Conservation (phyloP, 2,888 invertebrate species). For the Chymomyza amoena region DNA sequence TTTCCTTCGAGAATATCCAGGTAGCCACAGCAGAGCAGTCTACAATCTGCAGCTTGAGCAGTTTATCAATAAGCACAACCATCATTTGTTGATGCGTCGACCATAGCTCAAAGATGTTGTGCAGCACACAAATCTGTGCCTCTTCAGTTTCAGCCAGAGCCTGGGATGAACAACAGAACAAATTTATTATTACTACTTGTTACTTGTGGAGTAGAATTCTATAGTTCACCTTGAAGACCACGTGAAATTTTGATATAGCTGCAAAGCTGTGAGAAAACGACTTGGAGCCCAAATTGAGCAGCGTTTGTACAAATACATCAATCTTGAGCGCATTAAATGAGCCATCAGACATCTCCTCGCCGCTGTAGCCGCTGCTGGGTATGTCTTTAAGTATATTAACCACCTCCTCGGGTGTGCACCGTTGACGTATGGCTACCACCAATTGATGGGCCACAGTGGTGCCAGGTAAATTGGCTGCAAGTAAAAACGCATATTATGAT, state of each 20-base stretch:
- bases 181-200: not conserved
- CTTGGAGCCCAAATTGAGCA: constrained; percentile 95
- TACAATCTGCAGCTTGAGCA: constrained; percentile 97
- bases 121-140: constrained; percentile 95
- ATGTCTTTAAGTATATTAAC: constrained; percentile 91
- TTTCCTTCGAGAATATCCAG: constrained; percentile 98
- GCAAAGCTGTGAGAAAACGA: constrained; percentile 99
- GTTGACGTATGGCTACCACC: constrained; percentile 91
- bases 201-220: not conserved
- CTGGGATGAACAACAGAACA: constrained; percentile 76
- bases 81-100: constrained; percentile 97
- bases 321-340: constrained; percentile 95
- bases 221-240: constrained; percentile 88
- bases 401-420: constrained; percentile 94
- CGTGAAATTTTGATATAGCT: constrained; percentile 97
- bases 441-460: constrained; percentile 92
- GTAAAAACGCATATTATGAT: not conserved
- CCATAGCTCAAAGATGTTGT: constrained; percentile 97
- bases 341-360: constrained; percentile 82
- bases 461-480: constrained; percentile 86
- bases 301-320: constrained; percentile 97
- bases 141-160: constrained; percentile 95
- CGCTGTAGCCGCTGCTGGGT: constrained; percentile 86
- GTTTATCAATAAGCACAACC: constrained; percentile 96
- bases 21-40: constrained; percentile 98